Evolutionary conservation across 2,888 invertebrate genomes (phyloP), one percentile per base, ranked within the genome.

Genomic region (Pimpla rufipes): DNA sequence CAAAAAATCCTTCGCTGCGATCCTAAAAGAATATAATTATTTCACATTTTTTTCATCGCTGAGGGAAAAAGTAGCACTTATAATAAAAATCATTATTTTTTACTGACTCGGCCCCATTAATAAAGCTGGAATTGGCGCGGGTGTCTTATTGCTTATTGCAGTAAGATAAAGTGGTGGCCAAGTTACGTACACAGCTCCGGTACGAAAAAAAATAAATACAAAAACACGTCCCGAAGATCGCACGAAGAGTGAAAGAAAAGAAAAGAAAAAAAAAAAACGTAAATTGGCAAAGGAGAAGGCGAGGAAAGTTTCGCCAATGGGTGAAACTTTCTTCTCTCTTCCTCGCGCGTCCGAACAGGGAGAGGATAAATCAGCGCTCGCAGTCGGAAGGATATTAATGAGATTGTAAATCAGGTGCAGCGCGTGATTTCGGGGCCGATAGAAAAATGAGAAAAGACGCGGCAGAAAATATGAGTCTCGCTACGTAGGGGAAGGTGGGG

Each of bases 401-500:
- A 73, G 57, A 82, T 79, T 81, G 79, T 80, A 83, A 83, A 80
- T 83, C 74, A 83, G 77, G 64, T 79, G n/a, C n/a, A n/a, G n/a
- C n/a, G n/a, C n/a, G 67, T 59, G 57, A 83, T 80, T 79, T 83
- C 13, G 55, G 52, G 67, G 71, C 50, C 67, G 47, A 55, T 21
- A 18, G 37, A 18, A 40, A 55, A 21, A 68, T 23, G 45, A 50
- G 45, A 5, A 3, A 52, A 21, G 40, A 21, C 11, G 8, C 23
- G 62, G n/a, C n/a, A n/a, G 35, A 23, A 66, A 81, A 79, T 68
- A 68, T 21, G 52, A 55, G 21, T 42, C 59, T 55, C n/a, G 35
- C 47, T 35, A 40, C 21, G 16, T 35, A 21, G 37, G 13, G 47
- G 21, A 67, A 23, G 42, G 29, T 47, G 23, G 23, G 45, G 1